These are phyloP conservation scores for Zaprionus lachaisei DNA, from an alignment of 1,140 invertebrate genomes.

Conservation along the genomic window DNA sequence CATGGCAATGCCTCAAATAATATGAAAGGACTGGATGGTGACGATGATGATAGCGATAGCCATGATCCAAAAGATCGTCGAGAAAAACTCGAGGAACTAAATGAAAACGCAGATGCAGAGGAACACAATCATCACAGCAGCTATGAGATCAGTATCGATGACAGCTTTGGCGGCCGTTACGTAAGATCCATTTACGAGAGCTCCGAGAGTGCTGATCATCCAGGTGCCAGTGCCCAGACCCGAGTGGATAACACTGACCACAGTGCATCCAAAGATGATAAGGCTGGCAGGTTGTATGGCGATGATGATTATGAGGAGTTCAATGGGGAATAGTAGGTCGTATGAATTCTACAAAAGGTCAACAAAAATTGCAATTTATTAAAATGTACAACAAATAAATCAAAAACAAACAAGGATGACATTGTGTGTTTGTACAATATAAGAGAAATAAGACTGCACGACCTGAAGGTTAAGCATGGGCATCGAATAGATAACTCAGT, in stretches of 20 bases:
- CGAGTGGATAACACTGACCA: not conserved
- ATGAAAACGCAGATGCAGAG: not conserved
- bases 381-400: slow-evolving; percentile 24
- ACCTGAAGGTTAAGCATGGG: not conserved
- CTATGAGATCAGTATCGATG: slow-evolving; percentile 75
- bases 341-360: slow-evolving; percentile 8
- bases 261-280: not conserved
- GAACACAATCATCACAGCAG: slow-evolving; percentile 69
- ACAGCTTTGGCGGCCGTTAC: slow-evolving; percentile 69
- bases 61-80: slow-evolving; percentile 29
- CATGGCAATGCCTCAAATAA: not conserved
- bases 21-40: slow-evolving; percentile 8
- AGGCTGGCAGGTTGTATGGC: not conserved
- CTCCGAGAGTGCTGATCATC: slow-evolving; percentile 65
- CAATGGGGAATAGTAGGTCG: slow-evolving; percentile 10
- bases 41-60: slow-evolving; percentile 68
- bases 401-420: not conserved
- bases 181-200: slow-evolving; percentile 72
- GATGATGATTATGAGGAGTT: slow-evolving; percentile 58
- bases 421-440: not conserved
- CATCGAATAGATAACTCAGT: not conserved
- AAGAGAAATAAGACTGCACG: not conserved
- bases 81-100: not conserved
- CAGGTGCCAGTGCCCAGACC: slow-evolving; percentile 31
- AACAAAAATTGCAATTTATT: slow-evolving; percentile 7